These are phyloP conservation scores for Colletes collaris DNA, from an alignment of 2,888 invertebrate species.

Conservation along the genomic window DNA sequence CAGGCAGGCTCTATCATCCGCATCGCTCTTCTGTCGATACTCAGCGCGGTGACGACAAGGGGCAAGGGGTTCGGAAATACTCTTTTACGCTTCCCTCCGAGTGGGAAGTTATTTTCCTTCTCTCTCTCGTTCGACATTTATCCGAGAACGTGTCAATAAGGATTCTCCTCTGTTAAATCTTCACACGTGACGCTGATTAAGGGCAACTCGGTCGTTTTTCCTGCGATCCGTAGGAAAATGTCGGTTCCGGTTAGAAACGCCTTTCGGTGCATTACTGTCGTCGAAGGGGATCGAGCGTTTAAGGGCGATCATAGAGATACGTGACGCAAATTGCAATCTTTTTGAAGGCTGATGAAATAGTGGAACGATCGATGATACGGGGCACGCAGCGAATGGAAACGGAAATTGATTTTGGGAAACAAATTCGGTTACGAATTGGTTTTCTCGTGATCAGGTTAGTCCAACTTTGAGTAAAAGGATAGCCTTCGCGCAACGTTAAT, in stretches of 20 bases:
- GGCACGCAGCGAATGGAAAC: too few species aligned
- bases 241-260: background rate
- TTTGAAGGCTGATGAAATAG: too few species aligned
- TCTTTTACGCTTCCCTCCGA: slow-evolving; percentile 15
- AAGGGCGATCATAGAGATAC: background rate
- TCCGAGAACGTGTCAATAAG: slow-evolving; percentile 43
- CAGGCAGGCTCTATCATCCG: slow-evolving; percentile 43
- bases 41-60: slow-evolving; percentile 31
- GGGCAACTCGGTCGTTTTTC: slow-evolving; percentile 11
- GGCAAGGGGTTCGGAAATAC: slow-evolving; percentile 41
- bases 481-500: too few species aligned
- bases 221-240: background rate
- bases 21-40: slow-evolving; percentile 55
- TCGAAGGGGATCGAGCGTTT: slow-evolving; percentile 1
- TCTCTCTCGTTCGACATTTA: slow-evolving; percentile 38
- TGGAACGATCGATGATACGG: too few species aligned
- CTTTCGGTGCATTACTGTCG: background rate
- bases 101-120: slow-evolving; percentile 26
- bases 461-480: too few species aligned
- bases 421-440: too few species aligned
- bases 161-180: slow-evolving; percentile 40
- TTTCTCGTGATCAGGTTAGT: too few species aligned
- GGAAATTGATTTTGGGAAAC: too few species aligned
- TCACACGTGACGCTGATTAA: slow-evolving; percentile 29
- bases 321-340: too few species aligned